Conservation (phyloP, 2,797 vertebrate genomes). For the Xenentodon cancila region DNA sequence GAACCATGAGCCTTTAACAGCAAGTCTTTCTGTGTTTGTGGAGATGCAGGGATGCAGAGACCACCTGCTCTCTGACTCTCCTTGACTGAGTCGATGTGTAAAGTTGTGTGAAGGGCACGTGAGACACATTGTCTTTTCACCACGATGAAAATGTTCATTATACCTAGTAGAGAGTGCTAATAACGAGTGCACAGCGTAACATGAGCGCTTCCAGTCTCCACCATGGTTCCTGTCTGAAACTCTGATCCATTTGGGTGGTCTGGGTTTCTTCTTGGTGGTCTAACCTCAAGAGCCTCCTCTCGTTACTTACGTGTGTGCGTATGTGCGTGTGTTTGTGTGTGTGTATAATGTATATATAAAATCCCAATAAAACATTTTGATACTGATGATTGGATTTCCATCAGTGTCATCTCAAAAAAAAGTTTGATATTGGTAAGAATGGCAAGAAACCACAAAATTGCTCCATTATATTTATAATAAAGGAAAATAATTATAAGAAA, state of each 20-base stretch:
- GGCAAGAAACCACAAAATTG: slow-evolving; percentile 12
- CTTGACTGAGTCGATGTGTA: slow-evolving; percentile 28
- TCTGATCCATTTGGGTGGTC: slow-evolving; percentile 76
- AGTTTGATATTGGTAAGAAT: slow-evolving; percentile 5
- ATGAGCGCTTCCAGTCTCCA: slow-evolving; percentile 32
- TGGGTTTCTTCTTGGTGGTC: slow-evolving; percentile 59
- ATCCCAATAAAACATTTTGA: slow-evolving; percentile 39
- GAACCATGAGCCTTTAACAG: not conserved
- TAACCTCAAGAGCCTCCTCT: slow-evolving; percentile 22
- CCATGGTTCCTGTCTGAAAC: slow-evolving; percentile 33
- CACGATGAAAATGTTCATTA: slow-evolving; percentile 4
- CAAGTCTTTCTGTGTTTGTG: too few relatives aligned
- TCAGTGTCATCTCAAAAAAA: slow-evolving; percentile 10
- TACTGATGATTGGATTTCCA: slow-evolving; percentile 24
- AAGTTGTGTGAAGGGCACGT: not conserved
- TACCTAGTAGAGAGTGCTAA: not conserved
- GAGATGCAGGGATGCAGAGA: slow-evolving; percentile 16
- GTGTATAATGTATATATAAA: too few relatives aligned
- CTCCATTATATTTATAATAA: slow-evolving; percentile 12
- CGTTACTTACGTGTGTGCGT: slow-evolving; percentile 39
- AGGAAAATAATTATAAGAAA: slow-evolving; percentile 14
- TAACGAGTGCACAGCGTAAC: slow-evolving; percentile 12
- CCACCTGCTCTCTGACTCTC: slow-evolving; percentile 39
- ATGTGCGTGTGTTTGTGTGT: too few relatives aligned
- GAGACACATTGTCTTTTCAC: not conserved